Percentiles rank a stretch among this genome's conserved stretches.
Evolutionary conservation across 2,113 vertebrate genomes (phyloP).

Genomic region (Equus quagga): DNA sequence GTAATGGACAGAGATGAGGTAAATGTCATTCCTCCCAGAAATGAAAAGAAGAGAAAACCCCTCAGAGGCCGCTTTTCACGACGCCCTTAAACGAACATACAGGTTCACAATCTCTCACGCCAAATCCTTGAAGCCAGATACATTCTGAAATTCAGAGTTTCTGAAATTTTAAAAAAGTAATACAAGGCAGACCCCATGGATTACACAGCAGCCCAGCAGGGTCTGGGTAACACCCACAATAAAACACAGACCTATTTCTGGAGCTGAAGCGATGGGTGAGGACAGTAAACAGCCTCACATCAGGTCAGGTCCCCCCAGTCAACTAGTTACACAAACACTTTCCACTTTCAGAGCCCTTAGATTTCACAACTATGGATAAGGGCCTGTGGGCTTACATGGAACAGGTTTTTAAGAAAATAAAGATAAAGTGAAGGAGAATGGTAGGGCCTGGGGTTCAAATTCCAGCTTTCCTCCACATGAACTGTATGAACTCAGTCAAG

Average conservation of each 20-base stretch:
- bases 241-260: background rate
- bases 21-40: background rate
- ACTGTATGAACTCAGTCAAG: background rate
- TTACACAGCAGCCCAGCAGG: background rate
- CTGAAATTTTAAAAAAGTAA: background rate
- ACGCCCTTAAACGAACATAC: background rate
- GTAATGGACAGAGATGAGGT: background rate
- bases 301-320: background rate
- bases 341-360: background rate
- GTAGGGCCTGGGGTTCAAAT: background rate
- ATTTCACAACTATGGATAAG: background rate
- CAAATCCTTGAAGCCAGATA: background rate
- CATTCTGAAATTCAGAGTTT: background rate
- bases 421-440: background rate
- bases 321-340: background rate
- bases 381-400: background rate
- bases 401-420: background rate
- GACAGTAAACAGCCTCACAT: background rate
- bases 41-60: background rate
- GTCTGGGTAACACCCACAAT: background rate
- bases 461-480: background rate
- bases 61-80: background rate
- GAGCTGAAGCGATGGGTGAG: background rate
- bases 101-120: background rate
- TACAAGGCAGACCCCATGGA: background rate